These are phyloP conservation scores for Nemopilema nomurai DNA, from an alignment of 30 jellyfish, hydroid and myxozoan genomes.

Conservation along the genomic window DNA sequence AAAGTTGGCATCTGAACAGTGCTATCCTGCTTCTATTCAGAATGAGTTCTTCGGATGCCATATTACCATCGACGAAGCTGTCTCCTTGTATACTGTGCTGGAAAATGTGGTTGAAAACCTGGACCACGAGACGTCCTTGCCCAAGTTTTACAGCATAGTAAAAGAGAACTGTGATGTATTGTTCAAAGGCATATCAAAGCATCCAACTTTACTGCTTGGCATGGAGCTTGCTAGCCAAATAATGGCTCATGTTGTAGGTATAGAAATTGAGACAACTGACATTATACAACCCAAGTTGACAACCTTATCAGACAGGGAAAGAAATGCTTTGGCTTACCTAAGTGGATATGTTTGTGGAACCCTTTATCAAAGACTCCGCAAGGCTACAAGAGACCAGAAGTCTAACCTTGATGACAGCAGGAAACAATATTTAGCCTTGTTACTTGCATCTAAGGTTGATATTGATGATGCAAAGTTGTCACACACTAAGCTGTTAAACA, in stretches of 20 bases:
- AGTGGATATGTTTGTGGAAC: slow-evolving; percentile 11
- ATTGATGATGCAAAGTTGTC: neutral
- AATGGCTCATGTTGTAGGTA: slow-evolving; percentile 6
- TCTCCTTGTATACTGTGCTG: neutral
- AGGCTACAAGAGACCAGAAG: slow-evolving; percentile 5
- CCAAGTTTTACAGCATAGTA: slow-evolving; percentile 7
- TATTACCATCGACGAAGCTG: neutral
- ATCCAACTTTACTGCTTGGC: slow-evolving; percentile 10
- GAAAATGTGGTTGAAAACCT: neutral
- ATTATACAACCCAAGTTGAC: neutral
- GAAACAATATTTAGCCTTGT: slow-evolving; percentile 4
- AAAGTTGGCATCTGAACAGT: slow-evolving; percentile 23
- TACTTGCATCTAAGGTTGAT: slow-evolving; percentile 2
- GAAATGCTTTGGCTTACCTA: slow-evolving; percentile 5
- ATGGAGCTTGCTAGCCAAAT: slow-evolving; percentile 9
- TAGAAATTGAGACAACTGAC: neutral
- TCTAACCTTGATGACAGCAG: neutral
- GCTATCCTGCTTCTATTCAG: slow-evolving; percentile 36
- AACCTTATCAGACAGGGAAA: neutral
- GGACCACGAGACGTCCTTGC: neutral
- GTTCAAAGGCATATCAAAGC: slow-evolving; percentile 1
- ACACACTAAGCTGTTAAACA: neutral
- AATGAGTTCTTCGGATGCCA: slow-evolving; percentile 14
- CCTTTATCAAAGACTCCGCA: slow-evolving; percentile 21
- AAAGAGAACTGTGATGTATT: neutral